These are phyloP conservation scores for Ophioderma brevispina DNA, from an alignment of 35 echinoderm and acorn worm genomes.

Conservation along the genomic window DNA sequence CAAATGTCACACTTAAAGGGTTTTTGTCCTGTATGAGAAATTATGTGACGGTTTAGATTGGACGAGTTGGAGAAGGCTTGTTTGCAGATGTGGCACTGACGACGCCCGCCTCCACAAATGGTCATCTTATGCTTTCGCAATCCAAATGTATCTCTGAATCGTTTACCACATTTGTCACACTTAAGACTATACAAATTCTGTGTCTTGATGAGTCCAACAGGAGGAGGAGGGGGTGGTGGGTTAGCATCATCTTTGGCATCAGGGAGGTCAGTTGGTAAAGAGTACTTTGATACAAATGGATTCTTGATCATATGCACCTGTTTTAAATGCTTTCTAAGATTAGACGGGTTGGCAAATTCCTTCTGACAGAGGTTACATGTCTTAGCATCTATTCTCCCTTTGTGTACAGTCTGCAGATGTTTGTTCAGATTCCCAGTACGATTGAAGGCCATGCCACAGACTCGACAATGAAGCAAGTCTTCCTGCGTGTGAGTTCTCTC, in stretches of 20 bases:
- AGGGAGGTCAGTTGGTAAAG: not conserved
- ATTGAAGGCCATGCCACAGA: not conserved
- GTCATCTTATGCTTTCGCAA: not conserved
- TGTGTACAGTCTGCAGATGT: not conserved
- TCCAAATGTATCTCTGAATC: not conserved
- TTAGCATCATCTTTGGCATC: not conserved
- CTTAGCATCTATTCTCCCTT: not conserved
- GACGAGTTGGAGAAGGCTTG: not conserved
- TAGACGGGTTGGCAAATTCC: not conserved
- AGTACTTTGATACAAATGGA: not conserved
- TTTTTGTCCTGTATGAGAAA: not conserved
- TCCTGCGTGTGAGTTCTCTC: not conserved
- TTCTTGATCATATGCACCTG: not conserved
- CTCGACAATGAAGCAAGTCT: not conserved
- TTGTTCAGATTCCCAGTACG: not conserved
- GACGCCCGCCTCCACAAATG: not conserved
- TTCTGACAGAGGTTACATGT: not conserved
- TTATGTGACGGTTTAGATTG: not conserved
- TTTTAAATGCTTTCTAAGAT: not conserved
- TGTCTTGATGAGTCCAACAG: not conserved
- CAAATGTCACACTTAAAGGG: not conserved
- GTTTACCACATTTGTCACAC: not conserved
- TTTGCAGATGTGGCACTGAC: conserved; percentile 5
- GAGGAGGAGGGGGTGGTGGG: not conserved
- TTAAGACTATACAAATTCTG: not conserved